Evolutionary conservation across 2,888 invertebrate species (phyloP), one percentile per base, ranked within the genome.

Genomic region (Mythimna lalbum): DNA sequence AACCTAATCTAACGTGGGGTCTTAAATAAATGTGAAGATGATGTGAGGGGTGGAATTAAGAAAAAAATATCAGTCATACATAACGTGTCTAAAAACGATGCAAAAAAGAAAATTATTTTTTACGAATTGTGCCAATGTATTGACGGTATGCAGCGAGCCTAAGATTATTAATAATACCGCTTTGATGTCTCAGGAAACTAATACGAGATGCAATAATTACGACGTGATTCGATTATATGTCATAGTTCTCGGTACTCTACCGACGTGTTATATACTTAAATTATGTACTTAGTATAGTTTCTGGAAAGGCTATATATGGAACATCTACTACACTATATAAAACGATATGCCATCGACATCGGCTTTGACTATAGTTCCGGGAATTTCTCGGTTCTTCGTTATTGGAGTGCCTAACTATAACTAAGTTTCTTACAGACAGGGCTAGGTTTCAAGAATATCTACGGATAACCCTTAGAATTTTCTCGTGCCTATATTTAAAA

Each of bases 91-190:
- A 27, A 19, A 17, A 7, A 50, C 23, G 6, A 14, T 39, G 39
- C 39, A 39, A 39, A 12, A 3, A 39, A 4, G 12, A 4, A 14
- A 12, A 4, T 39, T 17, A 6, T 0, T 43, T 43, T 0, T 43
- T 43, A 43, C 5, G 17, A 17, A 36, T 21, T 56, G 6, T 27
- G 12, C 9, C 4, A 73, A 60, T 63, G 31, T 50, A 70, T 43
- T 50, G 53, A 73, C 69, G 59, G 79, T 80, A 72, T 78, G 86
- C 72, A 83, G 77, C 79, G 73, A 75, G 76, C 84, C 76, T 83
- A 81, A 83, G 78, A 83, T 76, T 84, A 84, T 82, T 83, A 86
- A 85, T 83, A 87, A 80, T 73, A 80, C 64, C 65, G 76, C 86
- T 88, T 88, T 85, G 86, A 86, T 86, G 85, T 84, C 80, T 80